These are phyloP conservation scores for Drosophila colorata DNA, from an alignment of 2,888 invertebrate species.

Conservation along the genomic window DNA sequence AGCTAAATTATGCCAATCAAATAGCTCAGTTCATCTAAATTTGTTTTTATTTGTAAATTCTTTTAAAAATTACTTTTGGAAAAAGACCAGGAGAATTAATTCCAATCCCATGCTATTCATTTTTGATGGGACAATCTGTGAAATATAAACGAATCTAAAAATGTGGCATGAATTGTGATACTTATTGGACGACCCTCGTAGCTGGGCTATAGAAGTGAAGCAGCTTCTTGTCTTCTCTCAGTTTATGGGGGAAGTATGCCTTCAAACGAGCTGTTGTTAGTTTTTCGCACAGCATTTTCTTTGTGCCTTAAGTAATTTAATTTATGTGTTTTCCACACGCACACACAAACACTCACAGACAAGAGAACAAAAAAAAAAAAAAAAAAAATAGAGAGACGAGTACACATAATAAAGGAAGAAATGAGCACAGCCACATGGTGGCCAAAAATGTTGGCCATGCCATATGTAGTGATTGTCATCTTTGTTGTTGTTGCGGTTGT, in stretches of 20 bases:
- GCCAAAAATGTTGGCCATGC: conserved; percentile 13
- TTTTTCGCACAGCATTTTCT: conserved; percentile 38
- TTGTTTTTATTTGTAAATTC: no score
- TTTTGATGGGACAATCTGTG: background rate
- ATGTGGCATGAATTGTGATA: background rate
- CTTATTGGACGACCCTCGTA: background rate
- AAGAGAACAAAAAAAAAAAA: conserved; percentile 14
- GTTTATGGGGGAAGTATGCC: conserved; percentile 35
- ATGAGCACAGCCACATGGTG: conserved; percentile 17
- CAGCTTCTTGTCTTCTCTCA: background rate
- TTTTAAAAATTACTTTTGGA: no score
- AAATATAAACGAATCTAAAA: background rate
- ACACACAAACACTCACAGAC: background rate
- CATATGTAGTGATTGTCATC: conserved; percentile 20
- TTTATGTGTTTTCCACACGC: conserved; percentile 44
- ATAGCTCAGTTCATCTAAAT: no score
- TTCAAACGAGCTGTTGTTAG: conserved; percentile 43
- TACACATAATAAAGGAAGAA: conserved; percentile 14
- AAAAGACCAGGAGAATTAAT: background rate
- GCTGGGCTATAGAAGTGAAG: background rate
- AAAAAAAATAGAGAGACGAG: background rate
- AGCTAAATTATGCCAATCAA: no score
- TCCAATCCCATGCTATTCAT: background rate
- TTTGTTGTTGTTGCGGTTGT: conserved; percentile 3
- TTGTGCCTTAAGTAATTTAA: conserved; percentile 66